Evolutionary conservation across 2,113 vertebrate genomes (phyloP), one percentile per base, ranked within the genome.

Genomic region (Stigmatopora nigra): DNA sequence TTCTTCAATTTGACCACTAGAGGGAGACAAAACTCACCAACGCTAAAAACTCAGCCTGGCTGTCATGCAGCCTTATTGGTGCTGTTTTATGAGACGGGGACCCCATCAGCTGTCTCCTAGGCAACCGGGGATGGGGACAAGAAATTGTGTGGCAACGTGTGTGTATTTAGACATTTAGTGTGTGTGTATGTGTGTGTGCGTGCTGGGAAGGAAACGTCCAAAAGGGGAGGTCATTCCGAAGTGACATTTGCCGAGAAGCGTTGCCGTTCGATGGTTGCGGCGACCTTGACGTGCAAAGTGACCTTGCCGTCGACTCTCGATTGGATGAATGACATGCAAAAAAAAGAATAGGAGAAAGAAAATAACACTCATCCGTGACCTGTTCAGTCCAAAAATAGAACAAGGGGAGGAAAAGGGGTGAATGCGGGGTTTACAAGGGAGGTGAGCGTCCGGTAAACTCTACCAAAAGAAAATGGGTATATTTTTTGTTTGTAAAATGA

Each of bases 41-140:
- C 58, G 56, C 41, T 35, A 19, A 5, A 61, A 45, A 20, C 47
- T 63, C 25, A 46, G 68, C 8, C 62, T 75, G 77, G 68, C 71
- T 76, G 76, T 72, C 70, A 63, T 64, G 72, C 76, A 56, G 65
- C 62, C 57, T 69, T 62, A 53, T 65, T 73, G 73, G 77, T 69
- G 70, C 38, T 61, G 59, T 80, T 73, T 64, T 70, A 72, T 67
- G 77, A 77, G 73, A 82, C 71, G 82, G 82, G 85, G 82, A 78
- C 80, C 81, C 79, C 56, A 82, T 82, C 82, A 73, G 77, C 87
- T 81, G 87, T 87, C 77, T 87, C 85, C 85, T 64, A 77, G 87
- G 81, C 81, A 86, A 87, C 86, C 70, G 8, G 74, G 79, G 77
- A 73, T 80, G 80, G 79, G 84, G 79, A 86, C 85, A 85, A 75